A percentile compares a stretch with the other conserved stretches of the same genome.
Conservation (phyloP, 2,797 vertebrate species). For the Leptodactylus fallax region DNA sequence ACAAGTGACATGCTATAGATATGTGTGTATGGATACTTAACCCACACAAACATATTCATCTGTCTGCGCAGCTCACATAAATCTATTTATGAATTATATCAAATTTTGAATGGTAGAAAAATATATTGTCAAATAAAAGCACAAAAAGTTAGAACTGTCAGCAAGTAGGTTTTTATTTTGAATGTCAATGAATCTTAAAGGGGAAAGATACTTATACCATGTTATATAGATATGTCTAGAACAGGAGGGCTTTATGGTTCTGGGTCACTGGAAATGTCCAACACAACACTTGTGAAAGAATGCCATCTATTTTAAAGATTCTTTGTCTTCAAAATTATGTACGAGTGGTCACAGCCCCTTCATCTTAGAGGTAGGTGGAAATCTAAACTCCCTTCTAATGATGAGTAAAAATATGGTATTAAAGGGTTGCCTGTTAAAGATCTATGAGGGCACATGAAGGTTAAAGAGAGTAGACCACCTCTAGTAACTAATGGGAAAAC, state of each 20-base stretch:
- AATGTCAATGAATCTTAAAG: background rate
- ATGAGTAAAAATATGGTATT: background rate
- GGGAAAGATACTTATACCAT: background rate
- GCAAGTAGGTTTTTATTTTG: background rate
- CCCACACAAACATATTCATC: conserved; percentile 48
- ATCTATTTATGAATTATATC: conserved; percentile 2
- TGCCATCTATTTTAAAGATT: too few species aligned
- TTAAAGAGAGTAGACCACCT: background rate
- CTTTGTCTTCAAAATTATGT: background rate
- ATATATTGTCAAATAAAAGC: background rate
- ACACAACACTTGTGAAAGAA: background rate
- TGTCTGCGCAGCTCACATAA: background rate
- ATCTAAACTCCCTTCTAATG: too few species aligned
- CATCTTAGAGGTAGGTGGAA: background rate
- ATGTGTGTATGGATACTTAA: conserved; percentile 23
- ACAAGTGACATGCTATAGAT: conserved; percentile 38
- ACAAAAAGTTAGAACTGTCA: background rate
- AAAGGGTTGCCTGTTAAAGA: background rate
- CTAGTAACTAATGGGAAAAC: too few species aligned
- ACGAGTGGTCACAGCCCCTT: background rate
- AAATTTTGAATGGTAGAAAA: conserved; percentile 4
- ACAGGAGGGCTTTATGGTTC: background rate
- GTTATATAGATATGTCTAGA: background rate
- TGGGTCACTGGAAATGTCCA: background rate
- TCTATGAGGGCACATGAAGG: background rate